Evolutionary conservation across 2,888 invertebrate species (phyloP).

Genomic region (Bhutanitis thaidina): DNA sequence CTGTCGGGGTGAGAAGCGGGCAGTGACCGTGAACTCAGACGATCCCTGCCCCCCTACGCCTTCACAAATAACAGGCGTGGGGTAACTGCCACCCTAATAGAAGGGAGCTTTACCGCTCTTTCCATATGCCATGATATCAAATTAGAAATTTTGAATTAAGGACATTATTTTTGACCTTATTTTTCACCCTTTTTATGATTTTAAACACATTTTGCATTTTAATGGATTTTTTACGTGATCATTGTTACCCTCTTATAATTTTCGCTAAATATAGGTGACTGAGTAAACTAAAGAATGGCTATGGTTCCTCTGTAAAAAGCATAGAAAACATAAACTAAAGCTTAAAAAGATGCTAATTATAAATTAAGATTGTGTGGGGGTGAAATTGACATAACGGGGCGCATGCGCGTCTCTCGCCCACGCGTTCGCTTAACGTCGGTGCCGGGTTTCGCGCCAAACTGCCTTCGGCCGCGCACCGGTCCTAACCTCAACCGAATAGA

Average conservation of each 20-base stretch:
- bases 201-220: neutral
- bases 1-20: conserved; percentile 30
- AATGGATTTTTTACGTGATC: no score
- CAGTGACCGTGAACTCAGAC: conserved; percentile 67
- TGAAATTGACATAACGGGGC: conserved; percentile 59
- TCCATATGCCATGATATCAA: conserved; percentile 18
- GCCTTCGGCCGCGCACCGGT: conserved; percentile 53
- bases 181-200: no score
- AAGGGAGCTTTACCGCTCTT: conserved; percentile 8
- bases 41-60: conserved; percentile 50
- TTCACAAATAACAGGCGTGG: conserved; percentile 19
- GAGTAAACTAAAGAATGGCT: no score
- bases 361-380: conserved; percentile 43
- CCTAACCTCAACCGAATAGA: conserved; percentile 49
- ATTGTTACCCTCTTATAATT: neutral
- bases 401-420: conserved; percentile 61
- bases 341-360: conserved; percentile 25
- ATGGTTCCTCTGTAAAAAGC: no score
- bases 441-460: conserved; percentile 71
- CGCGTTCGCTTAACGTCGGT: conserved; percentile 40
- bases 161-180: neutral
- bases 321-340: no score
- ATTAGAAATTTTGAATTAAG: conserved; percentile 1
- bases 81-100: conserved; percentile 14
- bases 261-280: no score